phyloP scores from a whole-genome alignment of 2,888 invertebrate species.

The Sphinx pinastri region DNA sequence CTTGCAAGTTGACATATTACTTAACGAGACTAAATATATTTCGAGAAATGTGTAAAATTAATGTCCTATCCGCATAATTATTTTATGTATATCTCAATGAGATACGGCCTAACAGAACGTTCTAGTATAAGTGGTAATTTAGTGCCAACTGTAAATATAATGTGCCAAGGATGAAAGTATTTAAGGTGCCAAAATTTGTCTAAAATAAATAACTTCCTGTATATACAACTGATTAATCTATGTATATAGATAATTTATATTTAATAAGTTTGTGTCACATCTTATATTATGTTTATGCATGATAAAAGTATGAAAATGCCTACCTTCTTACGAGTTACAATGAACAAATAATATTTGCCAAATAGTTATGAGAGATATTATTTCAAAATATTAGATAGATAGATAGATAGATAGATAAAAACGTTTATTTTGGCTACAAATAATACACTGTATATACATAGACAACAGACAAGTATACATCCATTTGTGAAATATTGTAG shows the following conservation, averaged over 20 bases:
- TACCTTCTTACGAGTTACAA: neutral
- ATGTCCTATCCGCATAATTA: constrained; percentile 14
- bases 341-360: neutral
- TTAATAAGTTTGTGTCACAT: neutral
- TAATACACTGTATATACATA: no score
- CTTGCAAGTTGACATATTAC: no score
- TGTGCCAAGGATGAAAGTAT: constrained; percentile 42
- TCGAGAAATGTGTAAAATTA: neutral
- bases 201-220: constrained; percentile 27
- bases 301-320: neutral
- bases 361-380: no score
- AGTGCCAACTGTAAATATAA: constrained; percentile 46
- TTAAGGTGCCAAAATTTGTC: constrained; percentile 58
- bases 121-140: constrained; percentile 48
- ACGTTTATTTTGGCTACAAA: no score
- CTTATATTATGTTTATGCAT: neutral
- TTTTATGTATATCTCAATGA: constrained; percentile 36
- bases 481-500: no score
- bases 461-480: no score
- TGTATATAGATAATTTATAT: neutral
- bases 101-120: constrained; percentile 48
- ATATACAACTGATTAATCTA: neutral
- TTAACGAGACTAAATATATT: no score
- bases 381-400: no score
- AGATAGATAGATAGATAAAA: no score